Evolutionary conservation across 2,888 invertebrate genomes (phyloP), one percentile per base, ranked within the genome.

Genomic region (Acleris cristana): DNA sequence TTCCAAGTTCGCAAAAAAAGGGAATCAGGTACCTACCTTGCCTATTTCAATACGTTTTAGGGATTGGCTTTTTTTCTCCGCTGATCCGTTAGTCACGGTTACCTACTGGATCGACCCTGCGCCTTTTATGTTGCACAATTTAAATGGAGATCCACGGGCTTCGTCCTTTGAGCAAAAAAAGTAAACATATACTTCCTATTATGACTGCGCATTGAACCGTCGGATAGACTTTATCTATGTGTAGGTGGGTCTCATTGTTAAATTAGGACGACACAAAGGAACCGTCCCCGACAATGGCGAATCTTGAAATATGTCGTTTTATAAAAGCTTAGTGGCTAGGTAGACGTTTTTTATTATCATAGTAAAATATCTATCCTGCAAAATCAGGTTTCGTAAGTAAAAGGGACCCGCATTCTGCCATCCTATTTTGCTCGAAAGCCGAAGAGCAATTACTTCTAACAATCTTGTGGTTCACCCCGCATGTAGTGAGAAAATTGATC

Each of bases 381-480:
- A 73, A 74, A 75, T 72, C 74, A 75, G 76, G 76, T 78, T 77
- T 79, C 77, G 80, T 80, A 76, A 69, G 69, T 70, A 77, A 70
- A 79, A 75, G 74, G 75, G 75, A 80, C 90, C 90, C 91, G 91
- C 89, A 92, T 90, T 83, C 79, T 74, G 74, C 68, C 73, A 76
- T 79, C 78, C 80, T 84, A 84, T 87, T 87, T 82, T 71, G 78
- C 81, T 79, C 81, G 83, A 86, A 83, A 85, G 81, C 76, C 76
- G 71, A 80, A 80, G 74, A 76, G 84, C 86, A 89, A 92, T 92
- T 90, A 90, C 80, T 84, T 87, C 87, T 89, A 91, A 90, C 85
- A 86, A 89, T 83, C 83, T 85, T 88, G 90, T 77, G 91, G 90
- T 87, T 85, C 76, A 79, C 84, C 89, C 89, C 89, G 90, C 89